phyloP scores from a whole-genome alignment of 2,113 vertebrate species.

The Malaclemys terrapin region DNA sequence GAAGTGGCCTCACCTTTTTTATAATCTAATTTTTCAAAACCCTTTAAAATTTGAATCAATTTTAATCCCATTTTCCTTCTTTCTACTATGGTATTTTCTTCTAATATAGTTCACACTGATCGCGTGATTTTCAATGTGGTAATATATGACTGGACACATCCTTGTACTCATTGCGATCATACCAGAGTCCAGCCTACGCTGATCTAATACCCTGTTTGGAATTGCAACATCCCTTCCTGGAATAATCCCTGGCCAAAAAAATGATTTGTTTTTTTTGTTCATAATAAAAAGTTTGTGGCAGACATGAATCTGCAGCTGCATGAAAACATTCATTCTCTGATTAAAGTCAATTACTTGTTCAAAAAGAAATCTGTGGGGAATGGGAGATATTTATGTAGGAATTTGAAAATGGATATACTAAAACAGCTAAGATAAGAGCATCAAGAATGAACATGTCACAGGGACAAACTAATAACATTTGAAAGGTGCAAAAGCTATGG shows the following conservation, averaged over 20 bases:
- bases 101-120: not conserved
- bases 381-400: conserved; percentile 37
- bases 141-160: not conserved
- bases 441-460: not conserved
- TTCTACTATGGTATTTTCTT: not conserved
- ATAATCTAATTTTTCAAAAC: not conserved
- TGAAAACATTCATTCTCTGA: conserved; percentile 23
- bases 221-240: not conserved
- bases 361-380: conserved; percentile 7
- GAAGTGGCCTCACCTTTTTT: not conserved
- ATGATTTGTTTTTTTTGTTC: not conserved
- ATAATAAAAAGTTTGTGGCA: conserved; percentile 7
- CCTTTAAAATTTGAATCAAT: not conserved
- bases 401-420: conserved; percentile 37
- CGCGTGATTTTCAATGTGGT: not conserved
- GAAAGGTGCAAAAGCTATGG: not conserved
- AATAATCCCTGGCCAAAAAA: not conserved
- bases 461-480: conserved; percentile 25
- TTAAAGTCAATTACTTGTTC: conserved; percentile 36
- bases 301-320: conserved; percentile 14
- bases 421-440: not conserved
- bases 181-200: not conserved
- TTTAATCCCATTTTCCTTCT: not conserved
- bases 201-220: not conserved
- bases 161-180: not conserved